Percentiles rank a stretch among this genome's conserved stretches.
These are phyloP conservation scores for Junco hyemalis DNA, from an alignment of 2,113 vertebrate species.

Conservation along the genomic window DNA sequence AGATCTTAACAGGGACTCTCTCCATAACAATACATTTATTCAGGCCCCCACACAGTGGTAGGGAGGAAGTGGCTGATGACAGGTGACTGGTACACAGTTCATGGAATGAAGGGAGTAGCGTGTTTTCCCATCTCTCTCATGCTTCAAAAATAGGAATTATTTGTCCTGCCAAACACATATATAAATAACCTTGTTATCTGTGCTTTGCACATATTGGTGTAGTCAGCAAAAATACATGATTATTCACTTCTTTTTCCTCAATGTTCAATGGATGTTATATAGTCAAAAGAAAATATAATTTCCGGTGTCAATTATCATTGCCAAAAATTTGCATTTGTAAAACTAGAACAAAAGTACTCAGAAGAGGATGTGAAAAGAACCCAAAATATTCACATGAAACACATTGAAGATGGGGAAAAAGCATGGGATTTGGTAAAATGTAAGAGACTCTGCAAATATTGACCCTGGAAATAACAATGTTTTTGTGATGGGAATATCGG, in stretches of 20 bases:
- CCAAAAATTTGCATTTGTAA: not conserved
- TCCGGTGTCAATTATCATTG: not conserved
- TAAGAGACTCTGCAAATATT: not conserved
- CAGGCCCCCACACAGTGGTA: not conserved
- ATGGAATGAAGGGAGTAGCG: not conserved
- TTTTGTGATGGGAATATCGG: not conserved
- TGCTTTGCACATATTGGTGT: not conserved
- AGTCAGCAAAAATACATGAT: not conserved
- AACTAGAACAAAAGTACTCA: not conserved
- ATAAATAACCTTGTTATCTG: not conserved
- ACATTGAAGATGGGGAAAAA: not conserved
- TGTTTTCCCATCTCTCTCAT: not conserved
- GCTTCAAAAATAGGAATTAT: not conserved
- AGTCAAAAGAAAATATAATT: not conserved
- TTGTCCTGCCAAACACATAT: not conserved
- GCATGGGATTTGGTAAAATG: not conserved
- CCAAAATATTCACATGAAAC: not conserved
- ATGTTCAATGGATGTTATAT: not conserved
- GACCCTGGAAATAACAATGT: not conserved
- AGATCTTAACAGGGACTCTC: no score
- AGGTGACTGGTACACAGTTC: not conserved
- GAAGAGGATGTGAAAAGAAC: not conserved
- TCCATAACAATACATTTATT: no score
- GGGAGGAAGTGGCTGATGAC: not conserved
- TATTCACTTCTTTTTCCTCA: not conserved